phyloP scores from a whole-genome alignment of 2,113 vertebrate genomes.

The Corvus cornix region DNA sequence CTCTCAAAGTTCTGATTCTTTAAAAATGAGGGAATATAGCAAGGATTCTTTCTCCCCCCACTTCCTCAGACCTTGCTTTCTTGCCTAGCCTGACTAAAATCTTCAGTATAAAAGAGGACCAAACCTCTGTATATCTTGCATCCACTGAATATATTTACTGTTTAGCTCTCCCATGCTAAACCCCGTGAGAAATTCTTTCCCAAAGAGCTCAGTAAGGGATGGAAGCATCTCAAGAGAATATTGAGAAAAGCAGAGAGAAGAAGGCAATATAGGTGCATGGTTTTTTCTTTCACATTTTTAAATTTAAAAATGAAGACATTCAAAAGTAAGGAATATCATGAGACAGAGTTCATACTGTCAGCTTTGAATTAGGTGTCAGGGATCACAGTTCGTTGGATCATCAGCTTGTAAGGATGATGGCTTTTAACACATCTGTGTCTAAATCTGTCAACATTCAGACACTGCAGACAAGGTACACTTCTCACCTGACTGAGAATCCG shows the following conservation, averaged over 20 bases:
- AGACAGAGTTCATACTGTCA: neutral
- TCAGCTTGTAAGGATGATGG: neutral
- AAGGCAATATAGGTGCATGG: neutral
- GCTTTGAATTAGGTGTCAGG: neutral
- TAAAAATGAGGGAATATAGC: neutral
- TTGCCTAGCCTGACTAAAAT: neutral
- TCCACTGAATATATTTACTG: neutral
- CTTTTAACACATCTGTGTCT: neutral
- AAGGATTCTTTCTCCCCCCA: neutral
- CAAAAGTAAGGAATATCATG: neutral
- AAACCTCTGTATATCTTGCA: neutral
- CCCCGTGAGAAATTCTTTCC: neutral
- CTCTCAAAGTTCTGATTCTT: neutral
- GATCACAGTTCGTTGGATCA: neutral
- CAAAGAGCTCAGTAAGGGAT: neutral
- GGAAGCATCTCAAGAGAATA: neutral
- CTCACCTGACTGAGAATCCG: constrained; percentile 97
- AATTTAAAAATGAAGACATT: neutral
- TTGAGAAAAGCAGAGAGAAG: neutral
- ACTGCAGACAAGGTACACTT: neutral
- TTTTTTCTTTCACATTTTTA: neutral
- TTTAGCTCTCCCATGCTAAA: neutral
- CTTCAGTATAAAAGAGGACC: neutral
- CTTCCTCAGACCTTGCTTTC: neutral
- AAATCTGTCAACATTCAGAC: neutral